Evolutionary conservation across 2,888 invertebrate genomes (phyloP), one percentile per base, ranked within the genome.

Genomic region (Agrotis puta): DNA sequence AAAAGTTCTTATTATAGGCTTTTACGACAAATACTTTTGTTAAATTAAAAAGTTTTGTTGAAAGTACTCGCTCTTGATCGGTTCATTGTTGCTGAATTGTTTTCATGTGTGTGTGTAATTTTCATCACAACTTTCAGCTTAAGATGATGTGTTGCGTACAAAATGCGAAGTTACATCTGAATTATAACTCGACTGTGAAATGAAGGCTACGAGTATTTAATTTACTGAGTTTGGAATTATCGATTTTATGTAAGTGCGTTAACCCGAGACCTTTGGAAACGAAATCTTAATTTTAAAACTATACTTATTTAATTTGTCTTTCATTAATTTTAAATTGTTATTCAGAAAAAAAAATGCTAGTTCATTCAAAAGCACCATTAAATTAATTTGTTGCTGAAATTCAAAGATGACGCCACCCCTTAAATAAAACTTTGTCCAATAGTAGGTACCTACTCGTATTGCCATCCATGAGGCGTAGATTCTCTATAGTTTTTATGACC

Each of bases 1-100:
- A 88, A 90, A 87, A 86, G 84, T 87, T 83, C 85, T 88, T 90
- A 88, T 88, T 89, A 89, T 88, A 89, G 88, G 87, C 87, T 86
- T 89, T 90, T 91, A 92, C 89, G 88, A 90, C 88, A 91, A 93
- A 92, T 94, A 92, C 91, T 93, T 92, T 89, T 84, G 87, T 89
- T 86, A 91, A 88, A 91, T 90, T 89, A 89, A 88, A 89, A 88
- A 89, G 87, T 90, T 84, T 72, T 64, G 56, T 61, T 53, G 50
- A 58, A 76, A 71, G 72, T 74, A 68, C 81, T 72, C 67, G 58
- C 72, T 82, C 72, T 77, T 77, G 81, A 82, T 86, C 86, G 82
- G 80, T 64, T 67, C 68, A 82, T 75, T 70, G 76, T 73, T 75
- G 72, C 64, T 72, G 74, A 83, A 86, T 88, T 87, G 79, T 77